Base-by-base conservation (phyloP, 2,113 vertebrate species). In the Istiophorus platypterus region DNA sequence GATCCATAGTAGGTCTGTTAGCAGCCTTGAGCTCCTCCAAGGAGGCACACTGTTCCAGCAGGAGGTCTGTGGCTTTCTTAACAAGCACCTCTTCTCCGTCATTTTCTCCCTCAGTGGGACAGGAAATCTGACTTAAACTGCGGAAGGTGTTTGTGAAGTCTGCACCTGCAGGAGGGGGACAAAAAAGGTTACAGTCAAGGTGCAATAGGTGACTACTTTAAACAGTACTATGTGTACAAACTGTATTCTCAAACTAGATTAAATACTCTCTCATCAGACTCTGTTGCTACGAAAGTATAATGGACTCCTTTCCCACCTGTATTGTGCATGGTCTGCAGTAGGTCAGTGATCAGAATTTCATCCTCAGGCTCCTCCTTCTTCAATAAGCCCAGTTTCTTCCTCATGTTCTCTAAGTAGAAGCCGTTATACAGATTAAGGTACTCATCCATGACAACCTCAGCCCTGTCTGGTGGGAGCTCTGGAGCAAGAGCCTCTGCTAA, bases 131-230 rank as follows among this genome's bases (percentile, higher is more conserved):
- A 90, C 96, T 97, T 87, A 99, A 94, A 80, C 95, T 91, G 62
- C 87, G 95, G 93, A 99, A 99, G 14, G 95, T 96, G 92, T 99
- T 99, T 29, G 98, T 99, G 90, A 99, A 99, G 88, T 99, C 98
- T 0, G 97, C 97, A 54, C 97, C 98, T 99, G 89, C 37, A 85
- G 85, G 24, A 63, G 11, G 14, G 22, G 15, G 47, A 4, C 29
- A 52, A 14, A 69, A 52, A 57, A 41, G 13, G 0, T 68, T 3
- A 51, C 17, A 42, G 34, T 6, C 42, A 24, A 3, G 20, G 6
- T 47, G 0, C 0, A 29, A 13, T 17, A 29, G 12, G 14, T 11
- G 56, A 62, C 2, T 3, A 37, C 10, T 47, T 47, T 37, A 15
- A 31, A 24, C 39, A 27, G 65, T 12, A 29, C 27, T 42, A 3